These are phyloP conservation scores for Palythoa caribaeorum DNA, from an alignment of 92 coral and sea anemone species.

Conservation along the genomic window DNA sequence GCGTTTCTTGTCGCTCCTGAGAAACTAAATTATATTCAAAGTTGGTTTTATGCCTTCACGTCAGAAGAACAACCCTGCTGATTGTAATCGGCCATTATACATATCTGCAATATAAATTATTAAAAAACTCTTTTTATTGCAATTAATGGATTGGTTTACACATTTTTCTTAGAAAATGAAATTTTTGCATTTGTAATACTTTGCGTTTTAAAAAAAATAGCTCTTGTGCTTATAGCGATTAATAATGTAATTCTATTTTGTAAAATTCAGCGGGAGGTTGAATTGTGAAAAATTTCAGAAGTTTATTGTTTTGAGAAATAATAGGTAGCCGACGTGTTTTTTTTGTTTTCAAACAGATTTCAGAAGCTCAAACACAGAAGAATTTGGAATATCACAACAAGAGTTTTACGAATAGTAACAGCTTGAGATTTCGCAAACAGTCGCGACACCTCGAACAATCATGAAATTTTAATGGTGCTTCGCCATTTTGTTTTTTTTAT, in stretches of 20 bases:
- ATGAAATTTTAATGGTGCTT: constrained; percentile 41
- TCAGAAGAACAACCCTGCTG: constrained; percentile 3
- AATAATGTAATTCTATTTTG: background rate
- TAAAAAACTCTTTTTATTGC: constrained; percentile 13
- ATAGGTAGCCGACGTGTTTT: background rate
- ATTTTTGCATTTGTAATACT: background rate
- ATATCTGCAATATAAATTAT: constrained; percentile 27
- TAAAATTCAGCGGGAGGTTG: background rate
- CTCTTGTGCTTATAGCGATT: background rate
- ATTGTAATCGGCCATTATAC: constrained; percentile 18
- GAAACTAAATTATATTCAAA: background rate
- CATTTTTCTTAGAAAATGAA: constrained; percentile 19
- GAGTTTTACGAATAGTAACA: constrained; percentile 28
- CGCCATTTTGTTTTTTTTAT: constrained; percentile 19
- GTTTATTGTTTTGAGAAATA: background rate
- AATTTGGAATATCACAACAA: constrained; percentile 22
- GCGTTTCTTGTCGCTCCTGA: background rate
- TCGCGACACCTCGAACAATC: background rate
- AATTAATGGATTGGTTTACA: background rate
- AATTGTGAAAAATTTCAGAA: background rate
- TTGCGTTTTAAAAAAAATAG: background rate
- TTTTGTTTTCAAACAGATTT: constrained; percentile 4
- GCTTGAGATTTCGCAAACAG: constrained; percentile 30
- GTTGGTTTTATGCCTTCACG: background rate
- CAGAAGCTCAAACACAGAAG: background rate